Evolutionary conservation across 2,113 vertebrate species (phyloP).

Genomic region (Planiliza haematocheilus): DNA sequence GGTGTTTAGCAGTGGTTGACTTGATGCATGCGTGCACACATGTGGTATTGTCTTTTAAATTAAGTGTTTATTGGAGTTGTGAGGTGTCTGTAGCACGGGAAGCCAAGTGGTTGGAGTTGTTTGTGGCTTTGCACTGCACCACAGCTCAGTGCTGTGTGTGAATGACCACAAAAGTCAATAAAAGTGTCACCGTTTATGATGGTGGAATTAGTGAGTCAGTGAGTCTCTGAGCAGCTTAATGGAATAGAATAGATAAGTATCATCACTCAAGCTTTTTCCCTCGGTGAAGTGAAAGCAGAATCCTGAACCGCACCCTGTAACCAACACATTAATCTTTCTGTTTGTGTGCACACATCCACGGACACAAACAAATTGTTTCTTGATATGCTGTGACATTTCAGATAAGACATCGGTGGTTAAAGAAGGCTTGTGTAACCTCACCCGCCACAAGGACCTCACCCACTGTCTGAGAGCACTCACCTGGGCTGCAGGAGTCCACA

Average conservation of each 20-base stretch:
- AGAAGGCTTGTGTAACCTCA: neutral
- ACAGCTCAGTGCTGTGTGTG: neutral
- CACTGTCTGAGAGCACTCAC: slow-evolving; percentile 1
- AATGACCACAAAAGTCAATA: neutral
- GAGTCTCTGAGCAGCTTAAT: neutral
- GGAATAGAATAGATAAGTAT: neutral
- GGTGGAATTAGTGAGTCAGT: neutral
- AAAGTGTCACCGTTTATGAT: neutral
- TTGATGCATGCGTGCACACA: too few species aligned
- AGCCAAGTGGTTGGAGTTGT: too few species aligned
- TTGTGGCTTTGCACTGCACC: too few species aligned
- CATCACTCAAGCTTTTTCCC: neutral
- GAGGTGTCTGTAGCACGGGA: too few species aligned
- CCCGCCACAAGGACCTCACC: neutral
- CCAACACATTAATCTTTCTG: neutral
- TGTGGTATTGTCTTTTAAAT: too few species aligned
- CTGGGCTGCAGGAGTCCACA: slow-evolving; percentile 28
- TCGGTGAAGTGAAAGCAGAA: neutral
- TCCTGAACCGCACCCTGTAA: neutral
- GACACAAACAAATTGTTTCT: neutral
- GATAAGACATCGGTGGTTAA: neutral
- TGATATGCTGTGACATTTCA: slow-evolving; percentile 23
- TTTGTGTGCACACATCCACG: neutral
- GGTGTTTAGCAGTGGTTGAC: too few species aligned
- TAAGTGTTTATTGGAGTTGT: too few species aligned